phyloP scores from a whole-genome alignment of 1,140 invertebrate genomes.

The Stegodyphus dumicola region DNA sequence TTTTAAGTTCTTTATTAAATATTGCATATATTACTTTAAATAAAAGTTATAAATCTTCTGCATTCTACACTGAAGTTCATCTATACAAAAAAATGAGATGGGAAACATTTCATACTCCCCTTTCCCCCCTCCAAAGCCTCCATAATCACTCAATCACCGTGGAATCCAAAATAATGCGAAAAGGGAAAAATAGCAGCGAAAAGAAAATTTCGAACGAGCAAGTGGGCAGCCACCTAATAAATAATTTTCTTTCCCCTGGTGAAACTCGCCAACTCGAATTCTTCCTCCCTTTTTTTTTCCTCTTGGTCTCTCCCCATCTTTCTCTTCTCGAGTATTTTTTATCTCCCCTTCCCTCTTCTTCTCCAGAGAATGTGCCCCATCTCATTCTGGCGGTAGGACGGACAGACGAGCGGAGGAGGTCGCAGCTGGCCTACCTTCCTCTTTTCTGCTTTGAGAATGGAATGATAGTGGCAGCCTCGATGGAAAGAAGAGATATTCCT shows the following conservation, averaged over 20 bases:
- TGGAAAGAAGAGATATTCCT: background rate
- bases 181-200: background rate
- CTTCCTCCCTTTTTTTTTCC: slow-evolving; percentile 1
- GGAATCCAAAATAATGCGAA: slow-evolving; percentile 26
- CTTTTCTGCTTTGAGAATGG: background rate
- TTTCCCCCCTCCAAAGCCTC: background rate
- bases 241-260: slow-evolving; percentile 36
- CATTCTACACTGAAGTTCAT: too few species aligned
- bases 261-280: slow-evolving; percentile 43
- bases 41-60: too few species aligned
- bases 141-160: slow-evolving; percentile 39
- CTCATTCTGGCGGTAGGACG: background rate
- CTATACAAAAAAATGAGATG: too few species aligned
- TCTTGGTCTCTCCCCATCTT: background rate
- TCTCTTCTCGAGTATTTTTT: background rate
- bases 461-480: background rate
- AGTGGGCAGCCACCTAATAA: slow-evolving; percentile 39
- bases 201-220: slow-evolving; percentile 15
- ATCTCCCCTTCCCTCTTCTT: background rate
- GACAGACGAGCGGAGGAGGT: background rate
- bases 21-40: too few species aligned
- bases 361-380: slow-evolving; percentile 11
- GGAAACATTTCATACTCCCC: too few species aligned
- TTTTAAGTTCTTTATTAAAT: too few species aligned
- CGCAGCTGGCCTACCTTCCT: slow-evolving; percentile 24